phyloP scores from a whole-genome alignment of 2,888 invertebrate species.

The Andricus curvator region DNA sequence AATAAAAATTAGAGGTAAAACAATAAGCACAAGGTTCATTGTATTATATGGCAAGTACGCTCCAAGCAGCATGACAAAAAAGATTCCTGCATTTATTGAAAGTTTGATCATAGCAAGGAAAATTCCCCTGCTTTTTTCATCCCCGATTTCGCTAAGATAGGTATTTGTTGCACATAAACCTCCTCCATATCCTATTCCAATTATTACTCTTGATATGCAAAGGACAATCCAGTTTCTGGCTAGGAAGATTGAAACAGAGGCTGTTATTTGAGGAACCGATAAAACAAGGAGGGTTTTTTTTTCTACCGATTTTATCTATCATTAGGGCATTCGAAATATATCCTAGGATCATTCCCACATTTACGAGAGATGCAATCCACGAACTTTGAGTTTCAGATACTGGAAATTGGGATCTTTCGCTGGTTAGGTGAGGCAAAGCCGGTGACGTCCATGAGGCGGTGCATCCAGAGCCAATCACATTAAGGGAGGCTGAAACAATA shows the following conservation, averaged over 20 bases:
- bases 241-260: conserved; percentile 55
- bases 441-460: too few species aligned
- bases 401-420: conserved; percentile 60
- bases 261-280: conserved; percentile 66
- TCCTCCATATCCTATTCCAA: conserved; percentile 78
- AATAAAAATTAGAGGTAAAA: conserved; percentile 77
- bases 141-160: conserved; percentile 69
- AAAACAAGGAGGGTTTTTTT: conserved; percentile 64
- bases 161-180: conserved; percentile 80
- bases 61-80: too few species aligned
- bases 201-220: conserved; percentile 76
- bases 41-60: too few species aligned
- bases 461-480: too few species aligned
- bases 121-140: conserved; percentile 65
- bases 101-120: conserved; percentile 80
- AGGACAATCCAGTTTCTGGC: too few species aligned
- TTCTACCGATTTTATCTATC: conserved; percentile 51
- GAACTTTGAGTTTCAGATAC: conserved; percentile 67
- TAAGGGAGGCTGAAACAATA: too few species aligned
- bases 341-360: too few species aligned
- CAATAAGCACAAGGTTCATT: too few species aligned
- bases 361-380: conserved; percentile 53
- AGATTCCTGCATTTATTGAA: conserved; percentile 70
- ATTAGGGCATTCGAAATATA: too few species aligned
- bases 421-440: conserved; percentile 55